Evolutionary conservation across 2,888 invertebrate genomes (phyloP), one percentile per base, ranked within the genome.

Genomic region (Pheosia tremula): DNA sequence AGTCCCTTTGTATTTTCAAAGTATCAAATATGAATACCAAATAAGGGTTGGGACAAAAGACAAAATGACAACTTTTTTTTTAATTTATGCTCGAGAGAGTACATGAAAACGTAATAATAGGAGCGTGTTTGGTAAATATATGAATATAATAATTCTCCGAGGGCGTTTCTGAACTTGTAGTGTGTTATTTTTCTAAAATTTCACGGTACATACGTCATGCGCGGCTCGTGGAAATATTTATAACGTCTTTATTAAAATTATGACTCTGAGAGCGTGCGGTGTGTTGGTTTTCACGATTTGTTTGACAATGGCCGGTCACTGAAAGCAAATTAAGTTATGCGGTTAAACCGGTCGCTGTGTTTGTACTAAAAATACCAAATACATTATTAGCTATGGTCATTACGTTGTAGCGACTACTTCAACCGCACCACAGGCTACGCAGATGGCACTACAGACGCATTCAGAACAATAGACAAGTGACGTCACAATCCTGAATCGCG

Each of bases 21-120:
- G 89, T 90, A 90, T 90, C 90, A 91, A 93, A 93, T 91, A 93
- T 93, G 93, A 93, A 93, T 93, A 93, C 93, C 90, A 93, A 93
- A 93, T 93, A 90, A 93, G 93, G 93, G 93, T 89, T 87, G 86
- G 89, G 85, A 92, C 91, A 93, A 93, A 91, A 91, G 91, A 90
- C 91, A 88, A 89, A 89, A 87, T 90, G 91, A 87, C 91, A 91
- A 86, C 86, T 85, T 89, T 83, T 56, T 55, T 56, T 92, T 93
- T 93, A 93, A 93, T 93, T 92, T 93, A 93, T 93, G 89, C 89
- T 81, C 81, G 84, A 89, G 84, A 85, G 89, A 93, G 92, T 93
- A 93, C 93, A 93, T 93, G 92, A 93, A 93, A 93, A 89, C 81
- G 88, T 93, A 91, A 93, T 93, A 93, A 93, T 91, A 88, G 91